These are phyloP conservation scores for Hirtodrosophila cameraria DNA, from an alignment of 2,888 invertebrate genomes.

Conservation along the genomic window DNA sequence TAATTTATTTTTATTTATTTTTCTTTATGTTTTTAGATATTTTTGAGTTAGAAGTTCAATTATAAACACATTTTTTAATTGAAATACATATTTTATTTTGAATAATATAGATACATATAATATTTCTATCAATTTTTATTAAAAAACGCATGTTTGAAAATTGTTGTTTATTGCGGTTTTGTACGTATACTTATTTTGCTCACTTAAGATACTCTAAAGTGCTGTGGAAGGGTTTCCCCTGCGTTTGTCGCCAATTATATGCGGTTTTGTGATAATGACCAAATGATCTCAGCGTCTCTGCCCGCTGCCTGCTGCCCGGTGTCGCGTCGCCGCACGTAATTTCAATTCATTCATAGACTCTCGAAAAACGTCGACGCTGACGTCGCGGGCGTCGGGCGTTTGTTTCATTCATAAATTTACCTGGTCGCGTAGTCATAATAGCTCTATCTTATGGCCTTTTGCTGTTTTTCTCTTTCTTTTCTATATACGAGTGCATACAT, in stretches of 20 bases:
- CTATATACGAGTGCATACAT: slow-evolving; percentile 19
- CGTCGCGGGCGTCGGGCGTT: slow-evolving; percentile 27
- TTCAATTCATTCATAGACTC: slow-evolving; percentile 79
- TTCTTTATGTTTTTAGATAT: too few relatives aligned
- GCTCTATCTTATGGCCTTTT: slow-evolving; percentile 67
- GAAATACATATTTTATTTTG: too few relatives aligned
- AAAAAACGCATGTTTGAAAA: too few relatives aligned
- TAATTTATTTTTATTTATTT: too few relatives aligned
- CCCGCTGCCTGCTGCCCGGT: slow-evolving; percentile 22
- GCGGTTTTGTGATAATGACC: slow-evolving; percentile 80
- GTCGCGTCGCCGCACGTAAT: slow-evolving; percentile 69
- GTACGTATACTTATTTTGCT: too few relatives aligned
- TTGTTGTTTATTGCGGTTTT: too few relatives aligned
- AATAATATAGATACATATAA: too few relatives aligned
- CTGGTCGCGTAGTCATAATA: slow-evolving; percentile 75
- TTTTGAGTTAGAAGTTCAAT: too few relatives aligned
- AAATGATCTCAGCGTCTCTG: slow-evolving; percentile 67
- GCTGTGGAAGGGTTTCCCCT: slow-evolving; percentile 25
- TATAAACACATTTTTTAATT: too few relatives aligned
- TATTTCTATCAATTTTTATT: too few relatives aligned
- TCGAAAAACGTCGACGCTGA: slow-evolving; percentile 40
- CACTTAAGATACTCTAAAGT: background rate
- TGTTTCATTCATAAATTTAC: slow-evolving; percentile 77
- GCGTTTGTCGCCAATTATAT: slow-evolving; percentile 79
- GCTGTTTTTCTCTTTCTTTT: slow-evolving; percentile 36